These are phyloP conservation scores for Urophycis tenuis DNA, from an alignment of 2,797 vertebrate genomes.

Conservation along the genomic window DNA sequence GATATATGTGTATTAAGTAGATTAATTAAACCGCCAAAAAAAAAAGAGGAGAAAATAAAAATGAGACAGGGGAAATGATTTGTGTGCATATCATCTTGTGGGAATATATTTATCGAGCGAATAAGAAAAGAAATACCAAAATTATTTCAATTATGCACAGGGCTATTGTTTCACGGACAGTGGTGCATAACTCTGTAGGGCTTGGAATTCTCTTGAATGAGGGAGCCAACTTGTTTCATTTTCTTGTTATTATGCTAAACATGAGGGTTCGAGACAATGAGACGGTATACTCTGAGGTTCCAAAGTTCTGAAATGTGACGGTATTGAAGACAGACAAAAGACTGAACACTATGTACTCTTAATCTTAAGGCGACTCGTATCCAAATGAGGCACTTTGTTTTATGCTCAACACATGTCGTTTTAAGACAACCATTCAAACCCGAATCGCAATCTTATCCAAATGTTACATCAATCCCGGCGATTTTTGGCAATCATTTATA, in stretches of 20 bases:
- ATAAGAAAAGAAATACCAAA: constrained; percentile 52
- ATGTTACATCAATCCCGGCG: background rate
- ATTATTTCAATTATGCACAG: constrained; percentile 61
- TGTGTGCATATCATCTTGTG: constrained; percentile 24
- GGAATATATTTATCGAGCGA: constrained; percentile 47
- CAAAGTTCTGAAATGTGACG: background rate
- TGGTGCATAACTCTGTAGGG: constrained; percentile 34
- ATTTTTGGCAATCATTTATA: background rate
- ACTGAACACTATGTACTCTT: background rate
- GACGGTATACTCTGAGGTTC: background rate
- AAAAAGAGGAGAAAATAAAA: constrained; percentile 8
- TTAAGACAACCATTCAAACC: background rate
- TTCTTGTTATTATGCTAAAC: constrained; percentile 5
- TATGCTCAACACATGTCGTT: background rate
- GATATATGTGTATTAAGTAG: constrained; percentile 57
- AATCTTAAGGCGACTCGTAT: background rate
- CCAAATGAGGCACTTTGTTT: background rate
- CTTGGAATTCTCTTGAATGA: constrained; percentile 33
- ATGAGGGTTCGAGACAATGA: background rate
- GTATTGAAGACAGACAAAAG: background rate
- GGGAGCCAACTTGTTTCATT: constrained; percentile 13
- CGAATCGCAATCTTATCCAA: background rate
- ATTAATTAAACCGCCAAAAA: constrained; percentile 59
- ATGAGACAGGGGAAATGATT: constrained; percentile 22
- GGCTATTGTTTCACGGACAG: constrained; percentile 48